These are phyloP conservation scores for Pomatostomus ruficeps DNA, from an alignment of 2,113 vertebrate species.

Conservation along the genomic window DNA sequence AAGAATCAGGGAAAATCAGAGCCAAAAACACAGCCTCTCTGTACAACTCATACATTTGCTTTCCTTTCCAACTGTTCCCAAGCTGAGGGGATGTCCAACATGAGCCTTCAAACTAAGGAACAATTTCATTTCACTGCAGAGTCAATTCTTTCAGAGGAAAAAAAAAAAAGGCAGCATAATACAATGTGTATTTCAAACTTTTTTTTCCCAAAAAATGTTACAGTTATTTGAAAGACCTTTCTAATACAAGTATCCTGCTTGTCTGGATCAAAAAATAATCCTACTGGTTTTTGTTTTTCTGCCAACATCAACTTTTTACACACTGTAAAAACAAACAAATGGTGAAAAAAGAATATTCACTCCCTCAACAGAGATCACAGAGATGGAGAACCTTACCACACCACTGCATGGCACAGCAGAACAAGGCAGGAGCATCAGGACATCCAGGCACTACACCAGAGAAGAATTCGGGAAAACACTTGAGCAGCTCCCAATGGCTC, in stretches of 20 bases:
- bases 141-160: not conserved
- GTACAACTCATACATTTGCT: not conserved
- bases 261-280: not conserved
- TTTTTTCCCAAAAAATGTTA: not conserved
- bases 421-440: not conserved
- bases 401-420: not conserved
- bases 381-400: not conserved
- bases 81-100: not conserved
- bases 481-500: not conserved
- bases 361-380: not conserved
- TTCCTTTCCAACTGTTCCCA: not conserved
- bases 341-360: not conserved
- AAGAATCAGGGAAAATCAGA: not conserved
- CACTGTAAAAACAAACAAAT: not conserved
- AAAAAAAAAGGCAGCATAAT: not conserved
- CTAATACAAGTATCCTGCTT: not conserved
- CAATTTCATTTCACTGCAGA: not conserved
- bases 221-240: not conserved
- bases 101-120: not conserved
- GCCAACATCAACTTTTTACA: constrained; percentile 18
- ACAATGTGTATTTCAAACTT: not conserved
- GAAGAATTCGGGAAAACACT: not conserved
- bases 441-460: not conserved
- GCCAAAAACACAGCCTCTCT: not conserved
- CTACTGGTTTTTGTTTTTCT: not conserved